Conservation (phyloP, 1,140 invertebrate species). For the Drosophila ironensis region DNA sequence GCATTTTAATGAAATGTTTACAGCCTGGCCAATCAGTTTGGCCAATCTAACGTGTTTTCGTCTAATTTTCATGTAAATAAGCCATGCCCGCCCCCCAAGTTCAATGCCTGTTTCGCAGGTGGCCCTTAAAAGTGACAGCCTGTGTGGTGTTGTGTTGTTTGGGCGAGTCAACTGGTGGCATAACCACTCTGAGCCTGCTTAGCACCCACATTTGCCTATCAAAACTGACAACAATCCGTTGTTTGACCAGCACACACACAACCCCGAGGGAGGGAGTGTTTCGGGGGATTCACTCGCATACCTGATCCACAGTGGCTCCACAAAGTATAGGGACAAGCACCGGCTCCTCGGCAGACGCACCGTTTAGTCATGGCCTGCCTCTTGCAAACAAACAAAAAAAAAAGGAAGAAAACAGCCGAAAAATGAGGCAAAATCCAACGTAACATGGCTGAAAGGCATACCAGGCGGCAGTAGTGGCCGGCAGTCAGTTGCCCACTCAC, state of each 20-base stretch:
- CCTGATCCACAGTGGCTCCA: slow-evolving; percentile 39
- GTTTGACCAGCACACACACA: slow-evolving; percentile 22
- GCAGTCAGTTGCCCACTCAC: slow-evolving; percentile 4
- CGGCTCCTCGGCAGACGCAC: slow-evolving; percentile 23
- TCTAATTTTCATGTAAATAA: slow-evolving; percentile 74
- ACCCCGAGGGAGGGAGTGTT: background rate
- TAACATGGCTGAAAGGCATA: slow-evolving; percentile 64
- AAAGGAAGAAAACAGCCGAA: slow-evolving; percentile 22
- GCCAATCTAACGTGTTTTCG: slow-evolving; percentile 40
- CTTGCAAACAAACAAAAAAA: too few relatives aligned
- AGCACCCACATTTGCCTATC: slow-evolving; percentile 23
- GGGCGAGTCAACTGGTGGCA: slow-evolving; percentile 38
- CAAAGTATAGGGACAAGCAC: slow-evolving; percentile 39
- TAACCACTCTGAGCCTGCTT: slow-evolving; percentile 21
- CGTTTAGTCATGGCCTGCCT: slow-evolving; percentile 26
- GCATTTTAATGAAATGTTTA: slow-evolving; percentile 70
- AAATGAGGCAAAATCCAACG: slow-evolving; percentile 32
- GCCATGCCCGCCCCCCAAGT: slow-evolving; percentile 1
- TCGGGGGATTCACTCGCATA: slow-evolving; percentile 22
- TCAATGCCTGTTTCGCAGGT: slow-evolving; percentile 19
- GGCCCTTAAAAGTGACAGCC: slow-evolving; percentile 15
- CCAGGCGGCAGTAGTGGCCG: slow-evolving; percentile 26
- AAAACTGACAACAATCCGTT: slow-evolving; percentile 54
- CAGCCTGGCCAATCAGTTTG: slow-evolving; percentile 28
- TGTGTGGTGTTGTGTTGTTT: slow-evolving; percentile 7